Evolutionary conservation across 2,888 invertebrate species (phyloP).

Genomic region (Sarcophaga subvicina): DNA sequence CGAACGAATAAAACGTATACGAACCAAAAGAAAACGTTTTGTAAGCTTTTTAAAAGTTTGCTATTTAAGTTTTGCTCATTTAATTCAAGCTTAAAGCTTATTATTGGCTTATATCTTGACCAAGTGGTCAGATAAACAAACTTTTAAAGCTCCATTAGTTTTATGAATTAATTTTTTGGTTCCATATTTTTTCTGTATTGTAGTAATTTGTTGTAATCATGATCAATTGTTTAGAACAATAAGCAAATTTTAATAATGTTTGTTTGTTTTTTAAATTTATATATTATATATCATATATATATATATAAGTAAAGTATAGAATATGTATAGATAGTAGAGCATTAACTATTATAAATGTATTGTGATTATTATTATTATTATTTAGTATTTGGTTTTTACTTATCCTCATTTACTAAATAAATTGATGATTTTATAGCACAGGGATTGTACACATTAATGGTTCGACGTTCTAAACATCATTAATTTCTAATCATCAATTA

Average conservation of each 20-base stretch:
- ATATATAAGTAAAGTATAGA: not conserved
- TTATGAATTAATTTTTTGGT: not conserved
- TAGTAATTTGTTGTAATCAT: conserved; percentile 44
- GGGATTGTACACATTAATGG: conserved; percentile 82
- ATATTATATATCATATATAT: not conserved
- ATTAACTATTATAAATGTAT: not conserved
- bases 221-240: conserved; percentile 39
- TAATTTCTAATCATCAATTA: conserved; percentile 56
- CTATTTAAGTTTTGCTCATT: not conserved
- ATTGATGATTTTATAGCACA: conserved; percentile 45
- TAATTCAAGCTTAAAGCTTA: not conserved
- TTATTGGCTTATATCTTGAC: not conserved
- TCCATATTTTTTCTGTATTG: not conserved
- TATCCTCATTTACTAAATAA: conserved; percentile 56
- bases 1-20: not conserved
- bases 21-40: not conserved
- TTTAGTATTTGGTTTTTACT: conserved; percentile 30
- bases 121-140: conserved; percentile 36
- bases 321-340: not conserved
- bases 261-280: not conserved
- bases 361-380: not conserved
- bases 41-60: not conserved
- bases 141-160: conserved; percentile 51
- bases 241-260: conserved; percentile 51
- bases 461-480: conserved; percentile 80